Conservation (phyloP, 2,113 vertebrate genomes). For the Pygoscelis adeliae region DNA sequence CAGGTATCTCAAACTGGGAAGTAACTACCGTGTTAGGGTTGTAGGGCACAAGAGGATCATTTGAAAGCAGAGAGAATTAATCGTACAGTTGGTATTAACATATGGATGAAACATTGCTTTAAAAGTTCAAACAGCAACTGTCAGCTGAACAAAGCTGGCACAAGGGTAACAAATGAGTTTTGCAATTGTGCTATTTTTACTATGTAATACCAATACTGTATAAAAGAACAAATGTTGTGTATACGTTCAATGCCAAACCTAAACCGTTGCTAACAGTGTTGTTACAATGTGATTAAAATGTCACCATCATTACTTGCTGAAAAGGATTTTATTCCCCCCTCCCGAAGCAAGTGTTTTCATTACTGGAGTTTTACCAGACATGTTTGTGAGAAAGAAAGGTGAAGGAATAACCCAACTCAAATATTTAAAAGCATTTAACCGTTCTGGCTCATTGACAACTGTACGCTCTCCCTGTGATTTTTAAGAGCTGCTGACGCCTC, state of each 20-base stretch:
- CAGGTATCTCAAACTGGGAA: constrained; percentile 7
- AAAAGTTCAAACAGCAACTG: constrained; percentile 59
- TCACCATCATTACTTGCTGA: constrained; percentile 23
- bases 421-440: constrained; percentile 44
- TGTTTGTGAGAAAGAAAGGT: constrained; percentile 57
- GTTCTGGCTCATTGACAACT: constrained; percentile 43
- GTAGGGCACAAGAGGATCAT: background rate
- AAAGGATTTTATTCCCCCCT: constrained; percentile 6
- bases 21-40: background rate
- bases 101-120: constrained; percentile 66
- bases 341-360: constrained; percentile 49
- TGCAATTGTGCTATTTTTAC: constrained; percentile 61
- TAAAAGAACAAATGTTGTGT: constrained; percentile 44
- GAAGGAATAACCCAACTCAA: constrained; percentile 51
- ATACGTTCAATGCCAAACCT: constrained; percentile 36
- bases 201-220: constrained; percentile 36
- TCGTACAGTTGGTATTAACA: constrained; percentile 45
- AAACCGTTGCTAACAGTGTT: constrained; percentile 27
- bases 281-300: constrained; percentile 31
- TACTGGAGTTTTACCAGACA: constrained; percentile 51
- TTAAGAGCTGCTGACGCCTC: constrained; percentile 55
- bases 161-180: constrained; percentile 65
- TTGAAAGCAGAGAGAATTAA: constrained; percentile 29
- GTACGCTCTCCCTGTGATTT: constrained; percentile 18
- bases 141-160: constrained; percentile 58